phyloP scores from a whole-genome alignment of 2,113 vertebrate genomes.

The Sturnira hondurensis region DNA sequence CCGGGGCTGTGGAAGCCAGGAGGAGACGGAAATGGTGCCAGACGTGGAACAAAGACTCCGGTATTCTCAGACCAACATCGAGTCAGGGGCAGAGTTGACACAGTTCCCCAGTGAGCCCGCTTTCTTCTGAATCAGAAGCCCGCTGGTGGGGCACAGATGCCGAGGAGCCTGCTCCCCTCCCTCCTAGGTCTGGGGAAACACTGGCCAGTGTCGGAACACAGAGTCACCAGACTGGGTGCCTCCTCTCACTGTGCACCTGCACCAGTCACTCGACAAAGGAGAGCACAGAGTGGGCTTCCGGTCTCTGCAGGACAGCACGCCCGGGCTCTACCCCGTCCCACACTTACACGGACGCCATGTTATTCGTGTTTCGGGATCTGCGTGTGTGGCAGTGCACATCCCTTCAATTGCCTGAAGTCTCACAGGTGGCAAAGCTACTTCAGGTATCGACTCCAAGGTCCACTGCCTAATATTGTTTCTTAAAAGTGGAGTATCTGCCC shows the following conservation, averaged over 20 bases:
- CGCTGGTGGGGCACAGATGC: accelerated
- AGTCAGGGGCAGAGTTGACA: background rate
- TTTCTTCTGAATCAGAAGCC: background rate
- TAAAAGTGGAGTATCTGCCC: background rate
- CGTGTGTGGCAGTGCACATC: accelerated
- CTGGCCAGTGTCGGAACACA: accelerated
- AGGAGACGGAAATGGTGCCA: background rate
- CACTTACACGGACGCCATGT: accelerated
- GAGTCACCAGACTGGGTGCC: background rate
- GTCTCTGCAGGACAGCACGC: background rate
- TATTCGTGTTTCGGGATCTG: background rate
- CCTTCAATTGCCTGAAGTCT: background rate
- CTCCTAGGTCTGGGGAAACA: background rate
- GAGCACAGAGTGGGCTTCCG: accelerated
- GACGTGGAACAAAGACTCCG: accelerated
- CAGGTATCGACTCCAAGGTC: background rate
- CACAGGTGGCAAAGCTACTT: background rate
- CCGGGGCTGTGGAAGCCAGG: background rate
- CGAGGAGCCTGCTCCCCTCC: accelerated
- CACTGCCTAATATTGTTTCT: background rate
- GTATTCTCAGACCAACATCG: background rate
- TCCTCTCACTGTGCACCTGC: background rate
- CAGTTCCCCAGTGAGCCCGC: accelerated
- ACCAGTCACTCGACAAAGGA: background rate
- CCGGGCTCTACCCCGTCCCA: too few relatives aligned